A percentile compares a stretch with the other conserved stretches of the same genome.
These are phyloP conservation scores for Heliocidaris erythrogramma DNA, from an alignment of 35 echinoderm and acorn worm genomes.

Conservation along the genomic window DNA sequence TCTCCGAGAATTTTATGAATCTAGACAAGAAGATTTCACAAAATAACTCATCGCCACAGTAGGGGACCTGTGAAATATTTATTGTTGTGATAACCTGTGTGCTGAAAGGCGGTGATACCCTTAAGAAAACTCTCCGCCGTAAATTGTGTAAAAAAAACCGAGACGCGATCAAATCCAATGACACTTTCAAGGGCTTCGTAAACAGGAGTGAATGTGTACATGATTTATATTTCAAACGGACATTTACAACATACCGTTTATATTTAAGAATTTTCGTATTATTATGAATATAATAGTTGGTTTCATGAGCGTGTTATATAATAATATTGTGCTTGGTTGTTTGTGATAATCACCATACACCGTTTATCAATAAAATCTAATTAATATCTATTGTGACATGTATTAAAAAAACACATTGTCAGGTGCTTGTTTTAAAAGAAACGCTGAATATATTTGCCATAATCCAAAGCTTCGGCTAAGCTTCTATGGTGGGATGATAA, in stretches of 20 bases:
- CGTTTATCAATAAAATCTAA: no score
- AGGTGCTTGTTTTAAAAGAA: no score
- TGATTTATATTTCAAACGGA: no score
- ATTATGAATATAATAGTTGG: no score
- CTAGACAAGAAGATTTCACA: not conserved
- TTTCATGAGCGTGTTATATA: not conserved
- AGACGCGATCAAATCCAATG: not conserved
- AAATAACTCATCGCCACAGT: conserved; percentile 11
- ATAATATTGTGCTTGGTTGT: no score
- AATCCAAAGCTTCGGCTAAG: no score
- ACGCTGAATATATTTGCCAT: no score
- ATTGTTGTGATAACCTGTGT: conserved; percentile 22
- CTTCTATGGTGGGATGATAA: no score
- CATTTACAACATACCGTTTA: not conserved
- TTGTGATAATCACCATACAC: no score
- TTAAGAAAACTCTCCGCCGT: not conserved
- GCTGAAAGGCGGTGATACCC: not conserved
- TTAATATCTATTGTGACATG: no score
- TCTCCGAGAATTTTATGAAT: not conserved
- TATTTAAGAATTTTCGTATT: not conserved
- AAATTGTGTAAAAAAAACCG: not conserved
- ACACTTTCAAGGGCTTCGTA: not conserved
- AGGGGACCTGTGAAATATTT: conserved; percentile 34
- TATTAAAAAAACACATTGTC: no score
- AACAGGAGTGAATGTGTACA: no score